A percentile compares a stretch with the other conserved stretches of the same genome.
These are phyloP conservation scores for Yoshiicerus persimilis DNA, from an alignment of 1,140 invertebrate genomes.

Conservation along the genomic window DNA sequence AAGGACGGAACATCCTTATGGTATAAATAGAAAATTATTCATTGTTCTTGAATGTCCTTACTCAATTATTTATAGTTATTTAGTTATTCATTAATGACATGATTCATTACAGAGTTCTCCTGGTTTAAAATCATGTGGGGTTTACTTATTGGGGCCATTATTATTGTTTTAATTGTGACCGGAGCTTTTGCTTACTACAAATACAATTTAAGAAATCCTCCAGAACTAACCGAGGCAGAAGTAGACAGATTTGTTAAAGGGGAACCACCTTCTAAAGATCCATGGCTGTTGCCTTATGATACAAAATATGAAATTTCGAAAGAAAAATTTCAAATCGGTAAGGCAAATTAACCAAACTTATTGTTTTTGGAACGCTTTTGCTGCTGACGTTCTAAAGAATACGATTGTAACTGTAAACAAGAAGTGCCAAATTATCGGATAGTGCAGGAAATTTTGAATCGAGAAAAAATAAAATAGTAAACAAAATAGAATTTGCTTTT, in stretches of 20 bases:
- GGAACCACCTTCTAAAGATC: neutral
- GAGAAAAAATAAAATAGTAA: neutral
- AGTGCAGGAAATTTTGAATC: neutral
- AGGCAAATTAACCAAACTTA: neutral
- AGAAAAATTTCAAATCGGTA: neutral
- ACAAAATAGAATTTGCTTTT: neutral
- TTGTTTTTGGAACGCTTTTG: neutral
- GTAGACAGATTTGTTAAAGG: neutral
- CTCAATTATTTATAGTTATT: too few species aligned
- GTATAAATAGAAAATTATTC: neutral
- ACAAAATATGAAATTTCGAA: neutral
- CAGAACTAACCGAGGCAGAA: neutral
- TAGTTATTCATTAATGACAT: neutral
- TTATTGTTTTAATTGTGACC: neutral
- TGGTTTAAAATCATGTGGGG: neutral
- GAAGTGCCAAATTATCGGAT: too few species aligned
- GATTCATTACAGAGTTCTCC: neutral
- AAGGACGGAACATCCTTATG: neutral
- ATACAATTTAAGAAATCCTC: neutral
- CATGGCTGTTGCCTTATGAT: neutral
- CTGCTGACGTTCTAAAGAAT: neutral
- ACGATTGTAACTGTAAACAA: too few species aligned
- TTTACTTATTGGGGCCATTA: too few species aligned
- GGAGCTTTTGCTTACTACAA: neutral
- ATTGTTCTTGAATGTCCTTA: too few species aligned